Evolutionary conservation across 2,113 vertebrate genomes (phyloP).

Genomic region (Amphiprion ocellaris): DNA sequence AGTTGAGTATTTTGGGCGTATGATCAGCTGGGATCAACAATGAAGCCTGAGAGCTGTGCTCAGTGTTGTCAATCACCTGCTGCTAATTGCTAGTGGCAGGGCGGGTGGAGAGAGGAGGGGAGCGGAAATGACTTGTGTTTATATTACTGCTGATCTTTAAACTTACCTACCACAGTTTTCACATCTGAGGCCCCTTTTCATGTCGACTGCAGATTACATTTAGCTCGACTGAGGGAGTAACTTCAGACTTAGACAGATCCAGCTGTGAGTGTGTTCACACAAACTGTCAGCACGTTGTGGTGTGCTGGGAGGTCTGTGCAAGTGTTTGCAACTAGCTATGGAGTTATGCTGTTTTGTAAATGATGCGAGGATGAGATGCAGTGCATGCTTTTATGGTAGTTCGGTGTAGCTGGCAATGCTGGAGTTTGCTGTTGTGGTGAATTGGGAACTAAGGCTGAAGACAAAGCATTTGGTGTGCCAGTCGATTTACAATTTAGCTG

Average conservation of each 20-base stretch:
- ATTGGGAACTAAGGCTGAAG: neutral
- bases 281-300: neutral
- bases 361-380: neutral
- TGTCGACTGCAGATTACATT: constrained; percentile 26
- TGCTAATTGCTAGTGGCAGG: constrained; percentile 64
- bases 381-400: neutral
- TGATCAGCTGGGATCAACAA: constrained; percentile 43
- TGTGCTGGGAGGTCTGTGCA: neutral
- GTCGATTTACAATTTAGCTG: constrained; percentile 9
- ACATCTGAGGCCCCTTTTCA: constrained; percentile 37
- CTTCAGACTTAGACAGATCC: constrained; percentile 34
- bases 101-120: constrained; percentile 30
- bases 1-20: constrained; percentile 23
- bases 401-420: neutral
- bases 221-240: constrained; percentile 16
- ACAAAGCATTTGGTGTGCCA: constrained; percentile 33
- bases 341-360: neutral
- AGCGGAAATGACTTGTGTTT: constrained; percentile 62
- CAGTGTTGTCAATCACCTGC: constrained; percentile 67
- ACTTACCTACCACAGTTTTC: constrained; percentile 67
- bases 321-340: neutral
- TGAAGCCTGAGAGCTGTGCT: constrained; percentile 39
- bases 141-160: constrained; percentile 75
- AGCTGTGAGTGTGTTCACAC: constrained; percentile 10
- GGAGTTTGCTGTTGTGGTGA: neutral